phyloP scores from a whole-genome alignment of 1,140 invertebrate species.

The Anastatus disparis region DNA sequence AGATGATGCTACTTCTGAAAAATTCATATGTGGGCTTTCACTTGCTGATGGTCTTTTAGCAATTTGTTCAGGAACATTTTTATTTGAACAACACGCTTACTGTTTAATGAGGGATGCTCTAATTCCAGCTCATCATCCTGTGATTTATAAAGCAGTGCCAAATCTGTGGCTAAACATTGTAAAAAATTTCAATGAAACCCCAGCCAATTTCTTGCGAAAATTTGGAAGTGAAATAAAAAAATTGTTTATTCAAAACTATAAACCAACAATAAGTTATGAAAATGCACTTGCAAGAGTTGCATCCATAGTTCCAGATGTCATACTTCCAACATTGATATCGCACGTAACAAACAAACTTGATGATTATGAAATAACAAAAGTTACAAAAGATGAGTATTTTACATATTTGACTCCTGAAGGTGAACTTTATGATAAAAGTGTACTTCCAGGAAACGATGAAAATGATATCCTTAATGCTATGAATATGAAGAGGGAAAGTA shows the following conservation, averaged over 20 bases:
- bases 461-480: slow-evolving; percentile 74
- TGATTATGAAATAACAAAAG: slow-evolving; percentile 75
- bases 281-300: slow-evolving; percentile 76
- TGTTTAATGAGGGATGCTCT: slow-evolving; percentile 68
- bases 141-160: slow-evolving; percentile 66
- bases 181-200: slow-evolving; percentile 69
- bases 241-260: slow-evolving; percentile 72
- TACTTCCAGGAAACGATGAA: slow-evolving; percentile 80
- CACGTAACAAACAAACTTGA: slow-evolving; percentile 71
- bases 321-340: slow-evolving; percentile 71
- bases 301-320: slow-evolving; percentile 72
- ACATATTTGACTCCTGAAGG: slow-evolving; percentile 90
- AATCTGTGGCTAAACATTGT: slow-evolving; percentile 74
- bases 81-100: slow-evolving; percentile 52
- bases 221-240: slow-evolving; percentile 70
- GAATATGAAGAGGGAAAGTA: slow-evolving; percentile 96
- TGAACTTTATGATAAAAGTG: slow-evolving; percentile 89
- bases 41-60: slow-evolving; percentile 60
- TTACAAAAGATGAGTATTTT: slow-evolving; percentile 89
- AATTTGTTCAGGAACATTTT: slow-evolving; percentile 59
- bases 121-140: slow-evolving; percentile 76
- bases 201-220: slow-evolving; percentile 69
- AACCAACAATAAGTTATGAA: slow-evolving; percentile 68
- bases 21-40: slow-evolving; percentile 56
- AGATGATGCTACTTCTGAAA: slow-evolving; percentile 51